Percentiles rank a stretch among this genome's conserved stretches.
Evolutionary conservation across 2,888 invertebrate genomes (phyloP).

Genomic region (Ichneumoninae sp.): DNA sequence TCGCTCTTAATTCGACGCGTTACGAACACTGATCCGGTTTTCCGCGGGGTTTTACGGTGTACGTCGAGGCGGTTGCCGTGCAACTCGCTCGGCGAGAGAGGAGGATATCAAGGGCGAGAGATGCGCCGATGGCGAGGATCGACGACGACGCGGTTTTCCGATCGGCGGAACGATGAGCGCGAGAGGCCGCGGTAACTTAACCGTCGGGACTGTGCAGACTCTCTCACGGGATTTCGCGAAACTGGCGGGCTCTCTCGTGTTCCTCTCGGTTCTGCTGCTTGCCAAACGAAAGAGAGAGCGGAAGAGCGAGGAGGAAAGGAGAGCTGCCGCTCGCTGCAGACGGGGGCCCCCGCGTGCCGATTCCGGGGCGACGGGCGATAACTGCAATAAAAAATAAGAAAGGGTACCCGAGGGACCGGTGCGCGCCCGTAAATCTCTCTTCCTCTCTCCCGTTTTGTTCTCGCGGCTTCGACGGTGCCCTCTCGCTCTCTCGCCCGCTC

Average conservation of each 20-base stretch:
- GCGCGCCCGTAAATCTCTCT: conserved; percentile 80
- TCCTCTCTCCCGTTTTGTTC: conserved; percentile 68
- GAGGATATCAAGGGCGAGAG: conserved; percentile 53
- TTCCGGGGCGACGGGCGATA: conserved; percentile 69
- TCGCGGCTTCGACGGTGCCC: conserved; percentile 53
- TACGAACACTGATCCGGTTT: background rate
- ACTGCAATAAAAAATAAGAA: conserved; percentile 69
- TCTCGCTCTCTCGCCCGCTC: conserved; percentile 51
- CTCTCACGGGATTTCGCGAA: conserved; percentile 69
- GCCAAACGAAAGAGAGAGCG: conserved; percentile 56
- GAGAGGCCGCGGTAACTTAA: conserved; percentile 39
- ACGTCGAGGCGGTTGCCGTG: background rate
- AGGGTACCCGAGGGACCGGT: conserved; percentile 75
- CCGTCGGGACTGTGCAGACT: conserved; percentile 51
- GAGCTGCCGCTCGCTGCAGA: conserved; percentile 35
- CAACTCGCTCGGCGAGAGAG: conserved; percentile 12
- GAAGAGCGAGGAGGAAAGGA: conserved; percentile 64
- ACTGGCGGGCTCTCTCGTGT: conserved; percentile 59
- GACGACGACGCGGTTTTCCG: conserved; percentile 49
- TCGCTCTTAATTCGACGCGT: no score
- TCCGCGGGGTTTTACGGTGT: background rate
- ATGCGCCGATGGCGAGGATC: background rate
- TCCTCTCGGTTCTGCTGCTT: conserved; percentile 28
- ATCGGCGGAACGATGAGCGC: conserved; percentile 55
- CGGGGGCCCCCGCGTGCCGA: conserved; percentile 66